These are phyloP conservation scores for Tetanocera ferruginea DNA, from an alignment of 2,888 invertebrate species.

Conservation along the genomic window DNA sequence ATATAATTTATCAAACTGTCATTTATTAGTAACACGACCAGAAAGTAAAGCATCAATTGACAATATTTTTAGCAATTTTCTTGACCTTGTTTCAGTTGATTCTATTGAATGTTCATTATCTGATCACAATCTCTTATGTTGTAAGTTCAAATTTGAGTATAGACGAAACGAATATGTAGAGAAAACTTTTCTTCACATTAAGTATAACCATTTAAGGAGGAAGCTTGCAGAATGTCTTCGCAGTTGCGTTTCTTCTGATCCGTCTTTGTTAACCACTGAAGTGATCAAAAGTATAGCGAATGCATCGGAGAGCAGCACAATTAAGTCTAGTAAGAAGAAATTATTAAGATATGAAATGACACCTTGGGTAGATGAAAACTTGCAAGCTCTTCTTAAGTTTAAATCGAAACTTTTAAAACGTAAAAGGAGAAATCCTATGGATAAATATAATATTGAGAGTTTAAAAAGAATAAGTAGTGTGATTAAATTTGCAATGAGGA, in stretches of 20 bases:
- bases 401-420: constrained; percentile 4
- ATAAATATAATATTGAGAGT: background rate
- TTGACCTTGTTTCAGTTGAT: background rate
- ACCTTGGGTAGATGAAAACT: constrained; percentile 14
- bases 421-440: constrained; percentile 9
- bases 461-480: constrained; percentile 24
- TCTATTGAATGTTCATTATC: constrained; percentile 7
- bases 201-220: background rate
- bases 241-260: background rate
- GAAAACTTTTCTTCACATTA: background rate
- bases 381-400: constrained; percentile 11
- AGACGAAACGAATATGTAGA: background rate
- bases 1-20: constrained; percentile 18
- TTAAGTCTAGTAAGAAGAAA: background rate
- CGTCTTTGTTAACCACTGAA: background rate
- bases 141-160: constrained; percentile 4
- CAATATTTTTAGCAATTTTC: constrained; percentile 15
- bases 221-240: background rate
- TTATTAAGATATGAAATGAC: background rate
- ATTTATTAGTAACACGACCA: constrained; percentile 29
- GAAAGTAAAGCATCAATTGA: constrained; percentile 22
- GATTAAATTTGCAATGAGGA: background rate
- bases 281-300: background rate
- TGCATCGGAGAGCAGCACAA: background rate
- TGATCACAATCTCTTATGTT: constrained; percentile 30